Conservation (phyloP, 2,888 invertebrate species). For the Orthosia gracilis region DNA sequence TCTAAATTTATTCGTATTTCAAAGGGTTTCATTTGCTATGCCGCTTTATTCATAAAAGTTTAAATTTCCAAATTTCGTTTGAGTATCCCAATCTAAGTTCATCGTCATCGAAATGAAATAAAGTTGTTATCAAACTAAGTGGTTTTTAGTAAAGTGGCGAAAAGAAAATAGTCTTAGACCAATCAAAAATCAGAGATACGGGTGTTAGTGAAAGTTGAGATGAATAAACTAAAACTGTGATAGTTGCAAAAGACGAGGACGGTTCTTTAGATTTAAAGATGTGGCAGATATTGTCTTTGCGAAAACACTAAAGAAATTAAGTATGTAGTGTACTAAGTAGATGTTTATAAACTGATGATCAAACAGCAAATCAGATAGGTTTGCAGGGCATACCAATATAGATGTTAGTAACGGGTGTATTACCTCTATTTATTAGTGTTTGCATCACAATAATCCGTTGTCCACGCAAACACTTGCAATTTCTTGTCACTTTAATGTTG, state of each 20-base stretch:
- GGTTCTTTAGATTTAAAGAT: neutral
- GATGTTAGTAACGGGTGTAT: too few species aligned
- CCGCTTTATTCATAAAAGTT: neutral
- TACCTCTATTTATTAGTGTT: too few species aligned
- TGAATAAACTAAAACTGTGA: neutral
- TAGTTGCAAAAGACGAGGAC: constrained; percentile 9
- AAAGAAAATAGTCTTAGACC: constrained; percentile 8
- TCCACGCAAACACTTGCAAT: too few species aligned
- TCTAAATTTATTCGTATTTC: too few species aligned
- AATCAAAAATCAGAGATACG: constrained; percentile 28
- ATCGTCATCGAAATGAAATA: neutral
- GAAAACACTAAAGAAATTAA: neutral
- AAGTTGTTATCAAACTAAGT: neutral
- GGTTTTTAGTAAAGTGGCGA: neutral
- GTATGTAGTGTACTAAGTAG: too few species aligned
- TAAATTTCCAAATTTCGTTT: neutral
- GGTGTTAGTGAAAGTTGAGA: constrained; percentile 15
- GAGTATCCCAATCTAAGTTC: neutral
- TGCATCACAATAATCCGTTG: too few species aligned
- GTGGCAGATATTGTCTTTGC: too few species aligned
- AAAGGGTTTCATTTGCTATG: neutral
- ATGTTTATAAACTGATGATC: neutral
- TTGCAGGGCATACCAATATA: too few species aligned
- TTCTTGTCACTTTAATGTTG: too few species aligned
- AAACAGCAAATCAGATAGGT: too few species aligned